phyloP scores from a whole-genome alignment of 2,888 invertebrate species.

The Trichogramma dendrolimi region DNA sequence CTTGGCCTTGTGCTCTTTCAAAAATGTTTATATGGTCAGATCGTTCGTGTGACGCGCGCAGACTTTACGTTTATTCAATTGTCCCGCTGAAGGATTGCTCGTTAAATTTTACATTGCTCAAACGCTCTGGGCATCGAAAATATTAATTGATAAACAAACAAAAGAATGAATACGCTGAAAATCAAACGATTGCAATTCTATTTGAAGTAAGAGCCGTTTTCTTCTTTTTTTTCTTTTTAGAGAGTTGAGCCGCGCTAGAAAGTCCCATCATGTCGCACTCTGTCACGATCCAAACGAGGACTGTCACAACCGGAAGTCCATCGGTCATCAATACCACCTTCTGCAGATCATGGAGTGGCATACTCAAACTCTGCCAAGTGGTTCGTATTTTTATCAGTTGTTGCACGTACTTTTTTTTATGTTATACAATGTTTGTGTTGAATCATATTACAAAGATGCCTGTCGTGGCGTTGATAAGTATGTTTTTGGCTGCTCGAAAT shows the following conservation, averaged over 20 bases:
- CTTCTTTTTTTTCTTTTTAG: background rate
- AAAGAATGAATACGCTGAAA: background rate
- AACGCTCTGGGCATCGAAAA: no score
- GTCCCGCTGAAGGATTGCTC: background rate
- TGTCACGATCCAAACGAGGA: slow-evolving; percentile 72
- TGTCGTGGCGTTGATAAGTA: no score
- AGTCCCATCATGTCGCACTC: slow-evolving; percentile 72
- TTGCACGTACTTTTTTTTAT: no score
- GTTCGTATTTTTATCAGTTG: slow-evolving; percentile 51
- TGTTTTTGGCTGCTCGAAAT: no score
- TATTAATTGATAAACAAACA: no score
- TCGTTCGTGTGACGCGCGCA: no score
- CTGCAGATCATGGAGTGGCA: slow-evolving; percentile 71
- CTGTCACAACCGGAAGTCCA: slow-evolving; percentile 71
- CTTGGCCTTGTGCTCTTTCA: no score
- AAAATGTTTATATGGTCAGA: no score
- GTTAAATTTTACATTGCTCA: background rate
- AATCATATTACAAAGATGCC: no score
- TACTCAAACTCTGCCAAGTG: slow-evolving; percentile 77
- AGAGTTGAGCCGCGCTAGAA: background rate
- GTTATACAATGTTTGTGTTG: no score
- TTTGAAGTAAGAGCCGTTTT: background rate
- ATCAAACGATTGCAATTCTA: background rate
- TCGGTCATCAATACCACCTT: slow-evolving; percentile 79
- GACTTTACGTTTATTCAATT: background rate